Conservation (phyloP, 1,140 invertebrate genomes). For the Bicyclus anynana region DNA sequence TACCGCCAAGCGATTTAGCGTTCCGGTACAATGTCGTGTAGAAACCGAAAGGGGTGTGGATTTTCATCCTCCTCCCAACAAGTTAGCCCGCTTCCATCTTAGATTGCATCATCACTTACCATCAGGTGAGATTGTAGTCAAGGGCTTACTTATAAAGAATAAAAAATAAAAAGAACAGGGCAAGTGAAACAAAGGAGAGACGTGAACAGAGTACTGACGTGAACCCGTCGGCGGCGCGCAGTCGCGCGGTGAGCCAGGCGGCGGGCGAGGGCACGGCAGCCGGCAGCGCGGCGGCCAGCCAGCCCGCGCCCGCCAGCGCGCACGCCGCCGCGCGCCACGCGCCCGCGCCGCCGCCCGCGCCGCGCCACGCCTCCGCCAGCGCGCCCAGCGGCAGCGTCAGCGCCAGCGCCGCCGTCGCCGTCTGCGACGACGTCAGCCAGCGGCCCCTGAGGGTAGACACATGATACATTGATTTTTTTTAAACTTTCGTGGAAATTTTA, state of each 20-base stretch:
- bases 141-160: no score
- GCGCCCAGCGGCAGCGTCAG: constrained; percentile 33
- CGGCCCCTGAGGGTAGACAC: constrained; percentile 39
- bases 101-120: no score
- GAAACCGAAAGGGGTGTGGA: no score
- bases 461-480: no score
- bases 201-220: constrained; percentile 33
- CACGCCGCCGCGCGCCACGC: constrained; percentile 30
- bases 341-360: constrained; percentile 9
- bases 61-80: no score
- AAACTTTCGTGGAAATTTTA: no score
- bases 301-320: constrained; percentile 38
- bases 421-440: constrained; percentile 46
- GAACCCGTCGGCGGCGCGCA: constrained; percentile 36
- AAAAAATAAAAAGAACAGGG: no score
- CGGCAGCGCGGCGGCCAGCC: constrained; percentile 32
- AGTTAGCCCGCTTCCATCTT: no score
- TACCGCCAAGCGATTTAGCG: no score
- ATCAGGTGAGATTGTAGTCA: no score
- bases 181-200: neutral
- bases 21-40: no score
- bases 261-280: constrained; percentile 16
- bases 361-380: constrained; percentile 32
- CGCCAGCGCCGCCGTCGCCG: constrained; percentile 39
- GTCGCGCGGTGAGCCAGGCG: constrained; percentile 25